A percentile compares a stretch with the other conserved stretches of the same genome.
These are phyloP conservation scores for Monopis laevigella DNA, from an alignment of 2,888 invertebrate species.

Conservation along the genomic window DNA sequence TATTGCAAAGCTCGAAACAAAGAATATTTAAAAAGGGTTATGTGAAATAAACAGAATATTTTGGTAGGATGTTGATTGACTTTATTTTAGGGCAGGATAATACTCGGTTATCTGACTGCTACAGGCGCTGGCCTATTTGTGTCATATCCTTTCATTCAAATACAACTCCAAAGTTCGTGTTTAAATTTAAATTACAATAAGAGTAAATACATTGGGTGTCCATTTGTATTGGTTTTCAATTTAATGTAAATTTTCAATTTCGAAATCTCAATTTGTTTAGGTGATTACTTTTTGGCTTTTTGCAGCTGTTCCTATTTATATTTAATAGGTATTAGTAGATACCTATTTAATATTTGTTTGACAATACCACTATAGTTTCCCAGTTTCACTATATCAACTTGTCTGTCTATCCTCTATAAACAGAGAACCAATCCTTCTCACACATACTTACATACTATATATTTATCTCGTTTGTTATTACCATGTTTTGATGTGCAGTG, in stretches of 20 bases:
- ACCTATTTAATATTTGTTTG: too few species aligned
- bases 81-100: slow-evolving; percentile 15
- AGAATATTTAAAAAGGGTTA: slow-evolving; percentile 3
- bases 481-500: too few species aligned
- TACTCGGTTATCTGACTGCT: slow-evolving; percentile 11
- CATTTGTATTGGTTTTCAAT: background rate
- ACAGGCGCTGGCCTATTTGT: slow-evolving; percentile 1
- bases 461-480: too few species aligned
- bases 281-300: too few species aligned
- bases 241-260: slow-evolving; percentile 2
- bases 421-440: too few species aligned
- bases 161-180: background rate
- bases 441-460: too few species aligned
- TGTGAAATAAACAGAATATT: slow-evolving; percentile 8
- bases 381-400: too few species aligned
- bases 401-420: too few species aligned
- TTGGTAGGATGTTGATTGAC: slow-evolving; percentile 13
- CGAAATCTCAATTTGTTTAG: too few species aligned
- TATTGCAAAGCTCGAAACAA: slow-evolving; percentile 2
- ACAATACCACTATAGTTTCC: too few species aligned
- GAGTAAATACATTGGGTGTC: background rate
- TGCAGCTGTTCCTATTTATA: too few species aligned
- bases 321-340: too few species aligned
- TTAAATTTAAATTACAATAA: background rate
- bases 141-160: background rate